phyloP scores from a whole-genome alignment of 2,797 vertebrate species.

The Pagetopsis macropterus region DNA sequence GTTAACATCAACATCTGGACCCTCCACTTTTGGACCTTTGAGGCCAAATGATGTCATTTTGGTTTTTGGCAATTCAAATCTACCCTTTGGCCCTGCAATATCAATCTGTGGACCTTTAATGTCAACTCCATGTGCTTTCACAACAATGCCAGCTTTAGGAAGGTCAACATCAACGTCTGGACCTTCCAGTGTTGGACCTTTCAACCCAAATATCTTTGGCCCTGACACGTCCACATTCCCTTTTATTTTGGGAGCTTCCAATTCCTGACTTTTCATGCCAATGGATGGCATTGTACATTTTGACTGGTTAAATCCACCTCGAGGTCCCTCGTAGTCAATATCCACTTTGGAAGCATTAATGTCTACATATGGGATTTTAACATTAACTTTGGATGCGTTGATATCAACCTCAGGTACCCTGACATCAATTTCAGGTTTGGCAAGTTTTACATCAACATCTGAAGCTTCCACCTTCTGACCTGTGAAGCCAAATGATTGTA shows the following conservation, averaged over 20 bases:
- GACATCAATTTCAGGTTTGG: conserved; percentile 19
- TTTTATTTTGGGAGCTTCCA: neutral
- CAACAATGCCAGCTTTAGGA: neutral
- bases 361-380: conserved; percentile 1
- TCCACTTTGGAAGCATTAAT: conserved; percentile 9
- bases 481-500: conserved; percentile 18
- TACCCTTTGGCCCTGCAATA: conserved; percentile 27
- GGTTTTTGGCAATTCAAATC: conserved; percentile 38
- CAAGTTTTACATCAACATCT: conserved; percentile 16
- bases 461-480: conserved; percentile 4
- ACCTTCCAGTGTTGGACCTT: neutral
- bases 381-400: conserved; percentile 8
- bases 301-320: conserved; percentile 11
- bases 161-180: neutral
- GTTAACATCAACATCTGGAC: conserved; percentile 24
- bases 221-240: conserved; percentile 30
- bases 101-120: conserved; percentile 32
- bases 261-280: conserved; percentile 20
- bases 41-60: conserved; percentile 26
- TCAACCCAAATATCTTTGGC: neutral
- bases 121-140: conserved; percentile 3
- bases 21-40: conserved; percentile 19
- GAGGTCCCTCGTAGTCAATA: conserved; percentile 2
- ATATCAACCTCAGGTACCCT: conserved; percentile 13
- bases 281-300: conserved; percentile 9